Conservation (phyloP, 2,113 vertebrate species). For the Apeltes quadracus region DNA sequence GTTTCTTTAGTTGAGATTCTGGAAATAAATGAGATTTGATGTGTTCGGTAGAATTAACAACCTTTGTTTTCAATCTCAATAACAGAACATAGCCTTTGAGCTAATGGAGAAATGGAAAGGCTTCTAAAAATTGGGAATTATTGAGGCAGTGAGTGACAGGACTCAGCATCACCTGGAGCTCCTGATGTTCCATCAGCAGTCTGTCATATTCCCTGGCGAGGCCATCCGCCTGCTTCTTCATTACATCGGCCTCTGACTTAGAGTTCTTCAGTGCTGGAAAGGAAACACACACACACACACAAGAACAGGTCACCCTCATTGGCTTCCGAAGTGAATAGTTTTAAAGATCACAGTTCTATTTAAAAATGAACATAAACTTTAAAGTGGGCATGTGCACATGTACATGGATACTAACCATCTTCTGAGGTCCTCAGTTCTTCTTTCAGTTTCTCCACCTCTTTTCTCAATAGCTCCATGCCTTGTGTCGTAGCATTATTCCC, state of each 20-base stretch:
- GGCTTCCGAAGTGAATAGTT: background rate
- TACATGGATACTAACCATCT: conserved; percentile 75
- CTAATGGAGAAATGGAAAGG: background rate
- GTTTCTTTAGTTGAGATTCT: background rate
- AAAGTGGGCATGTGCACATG: background rate
- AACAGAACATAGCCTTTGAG: background rate
- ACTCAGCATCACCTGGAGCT: conserved; percentile 83
- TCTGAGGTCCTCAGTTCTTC: conserved; percentile 81
- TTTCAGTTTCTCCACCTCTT: conserved; percentile 83
- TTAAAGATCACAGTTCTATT: background rate
- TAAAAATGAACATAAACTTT: background rate
- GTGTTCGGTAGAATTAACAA: background rate
- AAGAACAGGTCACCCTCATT: background rate
- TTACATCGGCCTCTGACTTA: conserved; percentile 75
- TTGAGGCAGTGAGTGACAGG: background rate
- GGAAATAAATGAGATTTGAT: background rate
- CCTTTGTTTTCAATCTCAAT: background rate
- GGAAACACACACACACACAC: conserved; percentile 22
- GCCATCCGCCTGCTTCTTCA: conserved; percentile 85
- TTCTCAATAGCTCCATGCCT: conserved; percentile 78
- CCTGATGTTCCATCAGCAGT: conserved; percentile 85
- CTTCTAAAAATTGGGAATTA: background rate
- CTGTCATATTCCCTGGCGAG: conserved; percentile 88
- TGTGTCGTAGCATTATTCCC: conserved; percentile 68
- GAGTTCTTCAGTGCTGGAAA: conserved; percentile 87